These are phyloP conservation scores for Bradypodion ventrale DNA, from an alignment of 2,797 vertebrate species.

Conservation along the genomic window DNA sequence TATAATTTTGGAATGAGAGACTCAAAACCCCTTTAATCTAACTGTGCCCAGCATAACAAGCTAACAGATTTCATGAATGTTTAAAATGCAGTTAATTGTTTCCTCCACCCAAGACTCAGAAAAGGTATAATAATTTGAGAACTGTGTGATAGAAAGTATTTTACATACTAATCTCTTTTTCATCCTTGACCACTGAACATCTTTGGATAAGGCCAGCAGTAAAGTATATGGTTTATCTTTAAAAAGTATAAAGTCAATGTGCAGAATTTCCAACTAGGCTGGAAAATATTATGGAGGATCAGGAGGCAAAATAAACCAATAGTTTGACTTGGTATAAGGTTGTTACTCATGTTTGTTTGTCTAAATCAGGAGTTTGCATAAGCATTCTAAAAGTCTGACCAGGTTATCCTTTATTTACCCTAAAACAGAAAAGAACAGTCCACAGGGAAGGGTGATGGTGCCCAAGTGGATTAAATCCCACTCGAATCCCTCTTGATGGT, in stretches of 20 bases:
- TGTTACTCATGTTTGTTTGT: background rate
- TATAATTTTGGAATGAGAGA: slow-evolving; percentile 28
- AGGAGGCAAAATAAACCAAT: background rate
- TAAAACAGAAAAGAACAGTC: too few species aligned
- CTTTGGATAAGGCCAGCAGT: background rate
- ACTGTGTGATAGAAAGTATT: background rate
- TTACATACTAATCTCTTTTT: background rate
- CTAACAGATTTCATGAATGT: slow-evolving; percentile 29
- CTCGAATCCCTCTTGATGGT: too few species aligned
- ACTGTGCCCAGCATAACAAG: slow-evolving; percentile 5
- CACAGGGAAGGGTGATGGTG: too few species aligned
- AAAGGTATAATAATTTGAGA: background rate
- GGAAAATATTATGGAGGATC: background rate
- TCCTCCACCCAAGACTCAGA: slow-evolving; percentile 6
- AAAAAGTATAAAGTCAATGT: background rate
- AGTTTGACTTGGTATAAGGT: background rate
- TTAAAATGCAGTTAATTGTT: slow-evolving; percentile 19
- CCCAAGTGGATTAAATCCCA: too few species aligned
- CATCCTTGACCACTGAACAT: background rate
- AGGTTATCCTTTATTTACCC: too few species aligned
- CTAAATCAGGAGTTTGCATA: background rate
- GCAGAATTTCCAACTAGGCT: background rate
- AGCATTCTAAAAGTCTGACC: too few species aligned
- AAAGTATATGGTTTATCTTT: background rate
- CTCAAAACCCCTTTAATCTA: slow-evolving; percentile 17